Percentiles rank a stretch among this genome's conserved stretches.
Conservation (phyloP, 1,140 invertebrate species). For the Uloborus diversus region DNA sequence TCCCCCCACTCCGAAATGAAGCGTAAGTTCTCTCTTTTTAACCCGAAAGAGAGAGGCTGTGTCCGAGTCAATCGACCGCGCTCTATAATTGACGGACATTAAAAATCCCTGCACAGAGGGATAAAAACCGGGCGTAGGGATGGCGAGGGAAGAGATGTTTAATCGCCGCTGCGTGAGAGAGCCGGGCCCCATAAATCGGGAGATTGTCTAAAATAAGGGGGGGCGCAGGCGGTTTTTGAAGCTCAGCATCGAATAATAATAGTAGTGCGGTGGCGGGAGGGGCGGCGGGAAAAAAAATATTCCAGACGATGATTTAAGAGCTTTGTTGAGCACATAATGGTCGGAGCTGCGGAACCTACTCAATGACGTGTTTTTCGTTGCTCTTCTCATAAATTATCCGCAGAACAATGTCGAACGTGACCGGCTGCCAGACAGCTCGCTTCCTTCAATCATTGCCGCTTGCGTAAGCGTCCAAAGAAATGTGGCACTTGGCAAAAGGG, state of each 20-base stretch:
- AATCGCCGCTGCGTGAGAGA: background rate
- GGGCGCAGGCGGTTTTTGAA: constrained; percentile 47
- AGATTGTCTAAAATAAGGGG: constrained; percentile 53
- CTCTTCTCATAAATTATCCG: constrained; percentile 47
- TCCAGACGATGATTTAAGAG: constrained; percentile 56
- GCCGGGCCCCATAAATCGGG: constrained; percentile 45
- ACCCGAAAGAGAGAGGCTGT: background rate
- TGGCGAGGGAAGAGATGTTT: background rate
- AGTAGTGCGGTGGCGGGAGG: constrained; percentile 17
- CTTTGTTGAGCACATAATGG: constrained; percentile 57
- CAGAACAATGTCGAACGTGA: constrained; percentile 57
- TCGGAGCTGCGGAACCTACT: constrained; percentile 48
- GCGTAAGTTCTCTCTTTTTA: background rate
- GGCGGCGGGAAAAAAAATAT: constrained; percentile 33
- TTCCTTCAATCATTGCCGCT: constrained; percentile 55
- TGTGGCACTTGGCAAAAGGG: constrained; percentile 48
- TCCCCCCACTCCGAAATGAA: background rate
- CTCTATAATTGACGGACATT: constrained; percentile 12
- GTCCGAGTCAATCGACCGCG: constrained; percentile 4
- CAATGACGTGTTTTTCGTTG: constrained; percentile 56
- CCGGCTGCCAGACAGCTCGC: constrained; percentile 44
- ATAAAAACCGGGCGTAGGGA: background rate
- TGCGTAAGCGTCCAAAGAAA: constrained; percentile 57
- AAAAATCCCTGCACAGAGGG: constrained; percentile 15
- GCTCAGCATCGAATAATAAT: constrained; percentile 46